phyloP scores from a whole-genome alignment of 2,797 vertebrate species.

The Natrix natrix region DNA sequence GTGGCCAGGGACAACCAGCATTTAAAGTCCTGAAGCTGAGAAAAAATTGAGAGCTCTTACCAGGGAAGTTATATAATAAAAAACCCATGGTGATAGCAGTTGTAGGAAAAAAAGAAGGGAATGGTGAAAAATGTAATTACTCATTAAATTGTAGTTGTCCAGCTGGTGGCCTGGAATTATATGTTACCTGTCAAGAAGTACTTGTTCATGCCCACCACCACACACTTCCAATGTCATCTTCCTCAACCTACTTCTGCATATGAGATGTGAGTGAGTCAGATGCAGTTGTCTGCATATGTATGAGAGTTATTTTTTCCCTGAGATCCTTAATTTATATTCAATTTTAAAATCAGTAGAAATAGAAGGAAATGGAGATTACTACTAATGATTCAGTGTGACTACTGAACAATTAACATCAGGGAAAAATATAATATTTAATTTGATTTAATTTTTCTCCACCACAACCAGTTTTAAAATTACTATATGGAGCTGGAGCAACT shows the following conservation, averaged over 20 bases:
- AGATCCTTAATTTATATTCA: neutral
- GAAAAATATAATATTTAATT: neutral
- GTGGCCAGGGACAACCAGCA: neutral
- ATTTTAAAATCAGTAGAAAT: neutral
- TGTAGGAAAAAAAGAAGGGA: neutral
- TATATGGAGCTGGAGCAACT: neutral
- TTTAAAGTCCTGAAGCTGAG: neutral
- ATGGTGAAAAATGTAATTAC: neutral
- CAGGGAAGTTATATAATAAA: neutral
- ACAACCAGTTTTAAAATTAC: neutral
- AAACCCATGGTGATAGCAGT: neutral
- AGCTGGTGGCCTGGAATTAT: neutral
- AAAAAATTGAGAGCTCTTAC: neutral
- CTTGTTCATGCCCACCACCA: neutral
- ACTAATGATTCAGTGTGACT: neutral
- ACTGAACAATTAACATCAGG: neutral
- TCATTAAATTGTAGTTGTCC: neutral
- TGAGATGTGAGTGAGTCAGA: neutral
- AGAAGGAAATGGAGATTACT: neutral
- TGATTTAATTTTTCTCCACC: neutral
- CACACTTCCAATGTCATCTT: neutral
- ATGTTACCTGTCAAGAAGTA: neutral
- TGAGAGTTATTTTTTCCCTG: neutral
- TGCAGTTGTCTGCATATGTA: neutral
- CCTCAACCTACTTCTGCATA: neutral